Evolutionary conservation across 2,888 invertebrate species (phyloP).

Genomic region (Zaprionus bogoriensis): DNA sequence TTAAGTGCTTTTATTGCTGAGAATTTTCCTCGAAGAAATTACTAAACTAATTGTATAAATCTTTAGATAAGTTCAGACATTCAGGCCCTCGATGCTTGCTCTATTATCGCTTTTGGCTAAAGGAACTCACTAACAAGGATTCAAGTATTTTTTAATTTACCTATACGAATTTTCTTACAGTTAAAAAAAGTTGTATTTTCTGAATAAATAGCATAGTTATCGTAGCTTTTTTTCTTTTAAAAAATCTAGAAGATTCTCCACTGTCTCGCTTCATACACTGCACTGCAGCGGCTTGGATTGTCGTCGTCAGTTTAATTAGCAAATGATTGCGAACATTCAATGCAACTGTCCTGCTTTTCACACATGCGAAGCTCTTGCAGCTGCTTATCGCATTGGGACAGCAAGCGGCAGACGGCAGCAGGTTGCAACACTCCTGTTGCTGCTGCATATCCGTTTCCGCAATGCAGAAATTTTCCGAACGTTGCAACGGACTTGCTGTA

Average conservation of each 20-base stretch:
- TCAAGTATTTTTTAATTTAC: no score
- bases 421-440: conserved; percentile 1
- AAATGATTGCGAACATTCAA: conserved; percentile 30
- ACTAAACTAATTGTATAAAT: no score
- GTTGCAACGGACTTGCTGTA: not conserved
- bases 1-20: no score
- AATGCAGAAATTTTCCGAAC: conserved; percentile 39
- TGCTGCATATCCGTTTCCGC: conserved; percentile 31
- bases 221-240: no score
- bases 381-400: conserved; percentile 26
- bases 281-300: not conserved
- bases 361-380: conserved; percentile 20
- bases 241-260: not conserved
- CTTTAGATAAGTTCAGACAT: no score
- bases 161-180: no score
- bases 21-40: no score
- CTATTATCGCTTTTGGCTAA: no score
- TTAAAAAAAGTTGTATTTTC: no score
- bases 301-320: conserved; percentile 32
- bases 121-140: no score
- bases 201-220: no score
- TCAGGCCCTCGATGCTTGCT: no score
- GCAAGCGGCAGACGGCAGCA: conserved; percentile 1
- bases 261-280: not conserved
- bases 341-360: conserved; percentile 18